Base-by-base conservation (phyloP, 2,113 vertebrate species). In the Hemiscyllium ocellatum region DNA sequence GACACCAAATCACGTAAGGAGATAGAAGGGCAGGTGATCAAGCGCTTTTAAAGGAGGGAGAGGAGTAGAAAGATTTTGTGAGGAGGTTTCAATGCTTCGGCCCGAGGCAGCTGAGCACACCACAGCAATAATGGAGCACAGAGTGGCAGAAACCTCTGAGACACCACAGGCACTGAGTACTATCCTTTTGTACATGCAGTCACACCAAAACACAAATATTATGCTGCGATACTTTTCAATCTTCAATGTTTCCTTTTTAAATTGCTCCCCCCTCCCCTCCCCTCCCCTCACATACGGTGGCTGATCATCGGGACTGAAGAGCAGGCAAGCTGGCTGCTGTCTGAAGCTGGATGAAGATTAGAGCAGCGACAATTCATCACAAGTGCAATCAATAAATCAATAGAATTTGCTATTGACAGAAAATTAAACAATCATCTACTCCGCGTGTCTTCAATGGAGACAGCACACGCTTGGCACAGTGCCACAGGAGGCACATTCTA, bases 381-480 rank as follows among this genome's bases (percentile, higher is more conserved):
- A n/a, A 66, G 61, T 93, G 19, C 89, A 66, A 93, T 93, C 89
- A 66, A 93, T 93, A 93, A 93, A 93, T 66, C 56, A 93, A 93
- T 66, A 68, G 56, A 93, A 93, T 66, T 33, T 37, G n/a, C 61
- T 68, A 93, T 93, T 93, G 89, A 93, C 89, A 93, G 89, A 93
- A 93, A 93, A 93, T 93, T 66, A 93, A 68, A 68, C 89, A 93
- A 93, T 93, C 89, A 93, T 93, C 33, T 93, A 22, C 89, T 42
- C 33, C 20, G 66, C 33, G 61, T 93, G 80, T 47, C 80, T 93
- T 93, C 89, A 93, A 66, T 68, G 61, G 61, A 93, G 89, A 93
- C 56, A 93, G 89, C 33, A 24, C 61, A 93, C 20, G 17, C 65
- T 93, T 93, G 89, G 89, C 89, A 66, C 33, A 68, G 56, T 93